Evolutionary conservation across 2,113 vertebrate genomes (phyloP), one percentile per base, ranked within the genome.

Genomic region (Tenebrosternarchus preto): DNA sequence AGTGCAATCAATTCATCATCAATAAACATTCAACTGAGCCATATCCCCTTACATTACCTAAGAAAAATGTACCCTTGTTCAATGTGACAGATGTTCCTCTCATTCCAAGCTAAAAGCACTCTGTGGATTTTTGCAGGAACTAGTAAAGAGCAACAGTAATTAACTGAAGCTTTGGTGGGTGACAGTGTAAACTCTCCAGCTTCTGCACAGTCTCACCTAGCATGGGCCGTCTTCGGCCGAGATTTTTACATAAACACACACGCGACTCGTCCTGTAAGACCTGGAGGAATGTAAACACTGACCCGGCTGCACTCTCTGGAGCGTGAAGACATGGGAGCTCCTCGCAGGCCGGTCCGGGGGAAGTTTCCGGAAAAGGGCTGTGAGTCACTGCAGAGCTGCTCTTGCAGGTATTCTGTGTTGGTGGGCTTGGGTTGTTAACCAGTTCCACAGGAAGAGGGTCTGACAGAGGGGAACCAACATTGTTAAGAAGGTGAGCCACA

Each of bases 141-240:
- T 33, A 20, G 29, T 75, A 67, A 64, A 71, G 70, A 78, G 77
- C 67, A 55, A 15, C 67, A 39, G 56, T 80, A 80, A 84, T 74
- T 80, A 72, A 87, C 73, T 46, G 80, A 61, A 72, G 66, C 55
- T 77, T 76, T 6, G 11, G 78, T 46, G 78, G 67, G 68, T 74
- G 84, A 82, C 82, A 83, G 55, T 74, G 63, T 86, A 88, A 85
- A 88, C 85, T 86, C 64, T 60, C 71, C 33, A 56, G 66, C 78
- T 81, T 77, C 87, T 88, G 87, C 76, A 83, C 78, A 82, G 61
- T 82, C 78, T 88, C 85, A 85, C 73, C 69, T 78, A 29, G 69
- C 46, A 29, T 56, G 27, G 57, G 76, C 72, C 53, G 46, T 75
- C 73, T 76, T 69, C 53, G 71, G 46, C 19, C 63, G 56, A 73